These are phyloP conservation scores for Mactromeris polynyma DNA, from an alignment of 2,888 invertebrate genomes.

Conservation along the genomic window DNA sequence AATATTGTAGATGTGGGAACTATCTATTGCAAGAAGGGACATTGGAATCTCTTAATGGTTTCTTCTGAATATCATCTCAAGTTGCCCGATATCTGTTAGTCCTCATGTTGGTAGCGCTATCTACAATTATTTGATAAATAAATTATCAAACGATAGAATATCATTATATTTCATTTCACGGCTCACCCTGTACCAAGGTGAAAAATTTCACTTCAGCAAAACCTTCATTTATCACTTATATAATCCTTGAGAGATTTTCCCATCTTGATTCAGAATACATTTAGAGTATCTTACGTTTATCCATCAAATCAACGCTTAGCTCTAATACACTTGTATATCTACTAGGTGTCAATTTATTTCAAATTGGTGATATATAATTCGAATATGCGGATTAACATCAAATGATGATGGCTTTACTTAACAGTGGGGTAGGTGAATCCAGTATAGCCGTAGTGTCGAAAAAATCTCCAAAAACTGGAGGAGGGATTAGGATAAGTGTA, in stretches of 20 bases:
- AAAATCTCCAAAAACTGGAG: constrained; percentile 5
- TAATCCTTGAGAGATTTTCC: constrained; percentile 18
- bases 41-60: too few relatives aligned
- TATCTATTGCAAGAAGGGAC: too few relatives aligned
- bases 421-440: constrained; percentile 33
- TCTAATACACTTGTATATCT: constrained; percentile 42
- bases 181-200: too few relatives aligned
- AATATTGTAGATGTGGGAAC: too few relatives aligned
- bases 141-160: too few relatives aligned
- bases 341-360: constrained; percentile 54
- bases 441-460: constrained; percentile 11
- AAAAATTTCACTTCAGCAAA: too few relatives aligned
- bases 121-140: too few relatives aligned
- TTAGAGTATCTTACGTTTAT: constrained; percentile 26
- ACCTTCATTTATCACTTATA: constrained; percentile 22
- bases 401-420: constrained; percentile 37
- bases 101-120: too few relatives aligned
- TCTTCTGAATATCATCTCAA: too few relatives aligned
- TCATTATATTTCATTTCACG: too few relatives aligned
- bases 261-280: constrained; percentile 8
- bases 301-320: constrained; percentile 34
- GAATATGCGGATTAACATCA: constrained; percentile 47
- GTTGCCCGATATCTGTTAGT: too few relatives aligned
- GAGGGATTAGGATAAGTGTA: constrained; percentile 2
- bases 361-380: constrained; percentile 51